Evolutionary conservation across 2,113 vertebrate genomes (phyloP).

Genomic region (Thryonomys swinderianus): DNA sequence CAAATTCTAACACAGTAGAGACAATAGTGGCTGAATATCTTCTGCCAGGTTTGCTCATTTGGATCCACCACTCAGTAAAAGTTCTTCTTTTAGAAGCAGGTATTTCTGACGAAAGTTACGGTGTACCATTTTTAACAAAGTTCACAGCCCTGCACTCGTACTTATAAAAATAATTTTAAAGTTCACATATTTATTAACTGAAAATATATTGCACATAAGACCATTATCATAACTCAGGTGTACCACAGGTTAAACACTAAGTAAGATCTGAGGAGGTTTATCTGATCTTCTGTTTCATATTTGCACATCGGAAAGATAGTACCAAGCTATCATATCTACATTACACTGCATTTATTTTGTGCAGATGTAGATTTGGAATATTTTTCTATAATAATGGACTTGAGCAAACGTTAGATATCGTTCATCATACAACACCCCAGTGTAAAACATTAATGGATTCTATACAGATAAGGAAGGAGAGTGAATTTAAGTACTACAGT

Average conservation of each 20-base stretch:
- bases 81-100: neutral
- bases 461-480: neutral
- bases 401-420: neutral
- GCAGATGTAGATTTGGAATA: neutral
- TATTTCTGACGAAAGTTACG: constrained; percentile 30
- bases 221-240: neutral
- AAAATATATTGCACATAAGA: neutral
- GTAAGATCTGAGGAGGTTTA: neutral
- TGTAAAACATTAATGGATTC: neutral
- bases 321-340: neutral
- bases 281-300: neutral
- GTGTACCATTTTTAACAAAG: neutral
- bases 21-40: neutral
- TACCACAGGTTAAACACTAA: neutral
- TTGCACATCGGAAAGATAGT: neutral
- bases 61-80: neutral
- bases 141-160: neutral
- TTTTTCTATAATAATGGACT: neutral
- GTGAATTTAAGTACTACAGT: neutral
- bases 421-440: neutral
- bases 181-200: neutral
- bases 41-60: neutral
- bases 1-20: neutral
- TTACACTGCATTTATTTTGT: neutral
- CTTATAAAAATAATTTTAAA: constrained; percentile 3